Evolutionary conservation across 2,113 vertebrate species (phyloP).

Genomic region (Macrotus californicus): DNA sequence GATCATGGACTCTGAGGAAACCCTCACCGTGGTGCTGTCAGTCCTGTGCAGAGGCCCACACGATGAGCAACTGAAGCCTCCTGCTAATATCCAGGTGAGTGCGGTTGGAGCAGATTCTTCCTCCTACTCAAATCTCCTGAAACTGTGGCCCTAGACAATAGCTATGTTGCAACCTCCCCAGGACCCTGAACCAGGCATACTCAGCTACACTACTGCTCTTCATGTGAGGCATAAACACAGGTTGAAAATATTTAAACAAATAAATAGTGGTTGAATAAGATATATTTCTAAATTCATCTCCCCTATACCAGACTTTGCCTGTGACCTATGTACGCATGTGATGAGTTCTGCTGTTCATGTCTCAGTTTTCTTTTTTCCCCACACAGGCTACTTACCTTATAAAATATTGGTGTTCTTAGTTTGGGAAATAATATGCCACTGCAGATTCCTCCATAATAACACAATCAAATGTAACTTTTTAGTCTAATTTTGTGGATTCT

Average conservation of each 20-base stretch:
- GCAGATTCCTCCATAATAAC: neutral
- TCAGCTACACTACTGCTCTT: neutral
- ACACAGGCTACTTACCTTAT: neutral
- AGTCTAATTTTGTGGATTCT: neutral
- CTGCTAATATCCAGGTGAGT: too few relatives aligned
- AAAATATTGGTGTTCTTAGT: neutral
- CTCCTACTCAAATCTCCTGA: neutral
- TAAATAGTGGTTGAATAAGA: neutral
- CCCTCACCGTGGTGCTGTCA: accelerated
- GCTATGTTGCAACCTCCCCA: neutral
- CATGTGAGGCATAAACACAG: neutral
- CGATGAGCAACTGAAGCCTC: neutral
- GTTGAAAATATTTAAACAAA: neutral
- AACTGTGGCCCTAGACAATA: neutral
- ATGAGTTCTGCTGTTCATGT: neutral
- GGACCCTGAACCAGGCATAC: neutral
- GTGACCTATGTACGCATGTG: neutral
- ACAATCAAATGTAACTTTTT: neutral
- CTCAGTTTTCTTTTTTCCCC: neutral
- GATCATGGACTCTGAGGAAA: neutral
- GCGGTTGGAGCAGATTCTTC: neutral
- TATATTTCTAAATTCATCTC: neutral
- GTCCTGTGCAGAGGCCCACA: neutral
- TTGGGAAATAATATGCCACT: neutral
- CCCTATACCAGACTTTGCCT: neutral